phyloP scores from a whole-genome alignment of 2,113 vertebrate species.

The Ctenodactylus gundi region DNA sequence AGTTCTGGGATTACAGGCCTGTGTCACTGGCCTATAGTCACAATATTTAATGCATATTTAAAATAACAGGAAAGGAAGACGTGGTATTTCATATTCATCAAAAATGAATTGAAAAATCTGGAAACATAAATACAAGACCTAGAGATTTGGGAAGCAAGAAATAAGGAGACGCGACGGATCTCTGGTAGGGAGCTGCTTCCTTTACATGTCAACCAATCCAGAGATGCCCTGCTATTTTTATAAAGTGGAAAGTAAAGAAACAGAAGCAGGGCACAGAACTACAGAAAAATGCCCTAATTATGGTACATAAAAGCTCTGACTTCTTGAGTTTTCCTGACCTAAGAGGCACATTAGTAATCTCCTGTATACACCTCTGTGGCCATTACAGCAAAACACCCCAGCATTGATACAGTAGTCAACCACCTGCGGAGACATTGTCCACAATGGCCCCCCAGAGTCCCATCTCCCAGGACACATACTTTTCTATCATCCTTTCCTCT shows the following conservation, averaged over 20 bases:
- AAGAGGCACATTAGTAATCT: background rate
- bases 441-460: background rate
- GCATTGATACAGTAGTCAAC: background rate
- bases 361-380: background rate
- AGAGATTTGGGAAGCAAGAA: background rate
- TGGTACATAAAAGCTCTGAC: background rate
- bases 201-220: background rate
- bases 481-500: background rate
- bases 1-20: too few relatives aligned
- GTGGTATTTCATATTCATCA: background rate
- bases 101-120: background rate
- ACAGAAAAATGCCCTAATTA: background rate
- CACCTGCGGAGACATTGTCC: background rate
- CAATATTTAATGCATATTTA: background rate
- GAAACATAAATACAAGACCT: background rate
- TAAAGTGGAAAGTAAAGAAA: conserved; percentile 4
- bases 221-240: background rate
- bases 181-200: background rate
- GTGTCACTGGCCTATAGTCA: too few relatives aligned
- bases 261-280: background rate
- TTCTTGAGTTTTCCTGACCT: conserved; percentile 18
- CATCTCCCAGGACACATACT: background rate
- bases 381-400: conserved; percentile 3
- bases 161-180: background rate
- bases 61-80: background rate